Conservation (phyloP, 1,140 invertebrate genomes). For the Calliopsis andreniformis region DNA sequence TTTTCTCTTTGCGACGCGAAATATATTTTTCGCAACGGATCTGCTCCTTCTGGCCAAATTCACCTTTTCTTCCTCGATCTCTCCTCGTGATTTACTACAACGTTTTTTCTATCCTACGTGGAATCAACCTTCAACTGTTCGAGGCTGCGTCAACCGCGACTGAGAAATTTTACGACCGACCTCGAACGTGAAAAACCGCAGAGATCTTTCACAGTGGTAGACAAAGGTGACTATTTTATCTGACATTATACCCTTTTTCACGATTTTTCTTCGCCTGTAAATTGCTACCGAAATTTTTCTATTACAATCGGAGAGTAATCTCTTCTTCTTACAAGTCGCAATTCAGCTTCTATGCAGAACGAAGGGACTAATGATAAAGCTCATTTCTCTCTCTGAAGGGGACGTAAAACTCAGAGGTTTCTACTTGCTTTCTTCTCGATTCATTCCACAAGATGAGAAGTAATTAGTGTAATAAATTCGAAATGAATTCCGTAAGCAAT, state of each 20-base stretch:
- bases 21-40: slow-evolving; percentile 25
- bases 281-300: background rate
- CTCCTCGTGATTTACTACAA: slow-evolving; percentile 36
- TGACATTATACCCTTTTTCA: background rate
- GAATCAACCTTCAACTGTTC: background rate
- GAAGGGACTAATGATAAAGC: no score
- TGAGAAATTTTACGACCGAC: background rate
- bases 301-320: no score
- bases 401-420: no score
- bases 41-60: slow-evolving; percentile 25
- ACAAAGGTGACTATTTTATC: background rate
- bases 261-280: no score
- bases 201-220: background rate
- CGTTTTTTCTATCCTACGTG: slow-evolving; percentile 8
- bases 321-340: no score
- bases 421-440: background rate
- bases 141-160: background rate
- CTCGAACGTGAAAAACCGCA: no score
- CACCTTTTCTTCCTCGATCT: background rate
- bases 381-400: no score
- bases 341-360: no score
- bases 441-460: background rate
- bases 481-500: slow-evolving; percentile 16
- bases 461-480: background rate
- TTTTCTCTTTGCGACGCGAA: slow-evolving; percentile 18